Percentiles rank a stretch among this genome's conserved stretches.
Evolutionary conservation across 2,797 vertebrate genomes (phyloP).

Genomic region (Mareca strepera): DNA sequence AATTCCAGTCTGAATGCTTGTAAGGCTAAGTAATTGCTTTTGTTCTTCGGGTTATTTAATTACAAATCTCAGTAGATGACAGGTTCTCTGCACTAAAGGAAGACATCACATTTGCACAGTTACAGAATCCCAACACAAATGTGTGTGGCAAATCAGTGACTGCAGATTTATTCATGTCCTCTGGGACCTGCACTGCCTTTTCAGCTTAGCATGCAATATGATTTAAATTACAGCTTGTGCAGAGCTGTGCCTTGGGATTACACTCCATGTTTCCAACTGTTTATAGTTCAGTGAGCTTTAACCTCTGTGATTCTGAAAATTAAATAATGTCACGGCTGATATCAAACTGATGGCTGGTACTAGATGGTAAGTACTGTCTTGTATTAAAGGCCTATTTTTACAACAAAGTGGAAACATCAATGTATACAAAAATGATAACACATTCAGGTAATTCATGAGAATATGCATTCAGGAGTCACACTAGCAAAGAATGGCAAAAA

Average conservation of each 20-base stretch:
- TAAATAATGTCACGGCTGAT: slow-evolving; percentile 62
- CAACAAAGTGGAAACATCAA: neutral
- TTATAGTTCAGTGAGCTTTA: slow-evolving; percentile 71
- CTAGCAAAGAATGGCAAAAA: neutral
- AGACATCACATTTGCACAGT: slow-evolving; percentile 58
- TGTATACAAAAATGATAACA: neutral
- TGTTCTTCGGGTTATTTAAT: slow-evolving; percentile 64
- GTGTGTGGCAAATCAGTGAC: slow-evolving; percentile 60
- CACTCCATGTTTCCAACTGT: slow-evolving; percentile 57
- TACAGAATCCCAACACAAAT: slow-evolving; percentile 62
- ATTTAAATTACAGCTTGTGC: slow-evolving; percentile 71
- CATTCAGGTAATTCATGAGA: neutral
- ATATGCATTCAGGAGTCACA: neutral
- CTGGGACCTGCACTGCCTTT: slow-evolving; percentile 59
- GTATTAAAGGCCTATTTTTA: slow-evolving; percentile 40
- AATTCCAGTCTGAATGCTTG: slow-evolving; percentile 48
- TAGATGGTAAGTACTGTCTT: slow-evolving; percentile 38
- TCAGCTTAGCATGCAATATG: slow-evolving; percentile 62
- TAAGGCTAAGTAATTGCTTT: slow-evolving; percentile 61
- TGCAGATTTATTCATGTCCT: slow-evolving; percentile 64
- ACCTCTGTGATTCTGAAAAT: slow-evolving; percentile 65
- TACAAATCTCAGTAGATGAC: slow-evolving; percentile 62
- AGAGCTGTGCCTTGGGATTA: slow-evolving; percentile 61
- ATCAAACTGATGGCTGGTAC: slow-evolving; percentile 56
- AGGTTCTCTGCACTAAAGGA: slow-evolving; percentile 53